Base-by-base conservation (phyloP, 2,888 invertebrate genomes). In the Argyresthia goedartella region DNA sequence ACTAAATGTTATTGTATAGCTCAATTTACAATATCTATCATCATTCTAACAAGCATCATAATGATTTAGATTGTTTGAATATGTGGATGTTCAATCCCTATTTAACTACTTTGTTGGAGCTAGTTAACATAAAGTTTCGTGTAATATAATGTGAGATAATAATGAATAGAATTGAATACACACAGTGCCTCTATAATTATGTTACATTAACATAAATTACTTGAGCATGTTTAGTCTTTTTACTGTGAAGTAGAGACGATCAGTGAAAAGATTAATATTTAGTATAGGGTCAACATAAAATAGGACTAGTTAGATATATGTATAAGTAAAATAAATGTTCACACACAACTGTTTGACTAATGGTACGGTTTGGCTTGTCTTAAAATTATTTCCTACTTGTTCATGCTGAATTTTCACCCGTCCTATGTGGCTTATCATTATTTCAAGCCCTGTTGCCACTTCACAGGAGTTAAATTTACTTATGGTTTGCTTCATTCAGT, bases 161-260 rank as follows among this genome's bases (percentile, higher is more conserved):
- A 66, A 62, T 66, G 64, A 76, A 78, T 81, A 81, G 73, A 78
- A 63, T 64, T 71, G 81, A 82, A 81, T 77, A 87, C 87, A 87
- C 87, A 85, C 87, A 87, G 87, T 87, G 87, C 87, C 87, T 87
- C 87, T 87, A 81, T 79, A 84, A 81, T 86, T 87, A 87, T 87
- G 87, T 87, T 87, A 87, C 84, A 84, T 87, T 87, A 87, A 87
- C 86, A 86, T 87, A 85, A 85, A 85, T 82, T 74, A 79, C 71
- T 77, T 76, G 86, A 82, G 82, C 81, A 62, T 76, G 64, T 77
- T 82, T 82, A 75, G 60, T 78, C 73, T 80, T 81, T 79, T 78
- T 77, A 80, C 79, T 81, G 76, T 55, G 54, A 54, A 54, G 55
- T 53, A 34, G 55, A 46, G 13, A 46, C 25, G 9, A 15, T 11